Percentiles rank a stretch among this genome's conserved stretches.
phyloP scores from a whole-genome alignment of 2,797 vertebrate species.

The Lutjanus campechanus region DNA sequence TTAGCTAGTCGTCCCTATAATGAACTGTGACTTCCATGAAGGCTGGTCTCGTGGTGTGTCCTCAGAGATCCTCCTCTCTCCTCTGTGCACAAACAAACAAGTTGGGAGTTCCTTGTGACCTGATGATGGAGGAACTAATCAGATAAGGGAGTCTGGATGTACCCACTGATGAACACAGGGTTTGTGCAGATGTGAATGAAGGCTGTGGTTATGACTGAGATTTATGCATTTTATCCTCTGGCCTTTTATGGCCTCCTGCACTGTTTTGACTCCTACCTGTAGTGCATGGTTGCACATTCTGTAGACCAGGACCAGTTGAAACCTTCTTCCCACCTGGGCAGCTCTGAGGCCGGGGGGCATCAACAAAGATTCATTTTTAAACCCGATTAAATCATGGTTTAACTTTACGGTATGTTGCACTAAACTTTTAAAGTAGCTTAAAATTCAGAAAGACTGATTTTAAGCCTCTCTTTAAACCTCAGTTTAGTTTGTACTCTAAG shows the following conservation, averaged over 20 bases:
- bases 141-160: slow-evolving; percentile 13
- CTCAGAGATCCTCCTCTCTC: too few species aligned
- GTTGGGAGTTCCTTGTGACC: neutral
- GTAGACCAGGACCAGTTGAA: neutral
- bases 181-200: slow-evolving; percentile 23
- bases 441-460: too few species aligned
- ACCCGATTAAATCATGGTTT: too few species aligned
- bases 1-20: neutral
- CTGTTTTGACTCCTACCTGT: slow-evolving; percentile 24
- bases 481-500: too few species aligned
- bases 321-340: neutral
- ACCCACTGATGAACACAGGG: slow-evolving; percentile 10
- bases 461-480: too few species aligned
- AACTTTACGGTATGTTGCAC: too few species aligned
- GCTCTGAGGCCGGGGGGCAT: neutral
- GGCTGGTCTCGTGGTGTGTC: too few species aligned
- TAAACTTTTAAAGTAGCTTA: too few species aligned
- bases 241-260: slow-evolving; percentile 35
- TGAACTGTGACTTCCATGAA: neutral
- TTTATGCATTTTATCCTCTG: slow-evolving; percentile 33
- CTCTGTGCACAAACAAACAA: too few species aligned
- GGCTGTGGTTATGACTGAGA: neutral
- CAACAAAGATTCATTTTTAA: too few species aligned
- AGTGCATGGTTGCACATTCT: neutral
- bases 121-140: neutral